phyloP scores from a whole-genome alignment of 2,797 vertebrate species.

The Aphelocoma californica region DNA sequence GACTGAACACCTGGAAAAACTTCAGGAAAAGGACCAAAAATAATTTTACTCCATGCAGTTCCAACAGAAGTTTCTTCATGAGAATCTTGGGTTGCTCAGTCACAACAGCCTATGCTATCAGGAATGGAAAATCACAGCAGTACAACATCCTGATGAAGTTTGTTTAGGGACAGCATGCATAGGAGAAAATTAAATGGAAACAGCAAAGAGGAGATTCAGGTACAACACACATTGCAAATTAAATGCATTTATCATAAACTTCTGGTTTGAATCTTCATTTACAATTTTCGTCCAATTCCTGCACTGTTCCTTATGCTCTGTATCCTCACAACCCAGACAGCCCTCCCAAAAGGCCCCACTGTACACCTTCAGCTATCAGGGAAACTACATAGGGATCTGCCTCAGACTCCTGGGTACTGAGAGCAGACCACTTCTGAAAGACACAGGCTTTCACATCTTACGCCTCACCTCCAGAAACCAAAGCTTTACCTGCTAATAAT shows the following conservation, averaged over 20 bases:
- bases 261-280: neutral
- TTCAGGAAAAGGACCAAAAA: neutral
- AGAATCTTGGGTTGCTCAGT: neutral
- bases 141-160: neutral
- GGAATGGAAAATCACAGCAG: neutral
- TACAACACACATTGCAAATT: neutral
- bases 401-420: fast-evolving
- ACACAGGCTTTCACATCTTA: neutral
- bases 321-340: neutral
- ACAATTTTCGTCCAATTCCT: neutral
- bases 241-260: neutral
- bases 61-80: neutral
- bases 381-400: neutral
- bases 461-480: neutral
- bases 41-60: neutral
- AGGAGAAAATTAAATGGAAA: neutral
- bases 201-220: neutral
- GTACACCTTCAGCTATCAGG: neutral
- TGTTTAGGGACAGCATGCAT: fast-evolving
- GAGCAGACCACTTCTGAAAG: neutral
- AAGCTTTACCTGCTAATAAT: neutral
- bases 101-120: neutral
- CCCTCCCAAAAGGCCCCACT: neutral
- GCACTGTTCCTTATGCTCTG: neutral
- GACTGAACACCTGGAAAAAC: conserved; percentile 4